Base-by-base conservation (phyloP, 2,888 invertebrate species). In the Andrena haemorrhoa region DNA sequence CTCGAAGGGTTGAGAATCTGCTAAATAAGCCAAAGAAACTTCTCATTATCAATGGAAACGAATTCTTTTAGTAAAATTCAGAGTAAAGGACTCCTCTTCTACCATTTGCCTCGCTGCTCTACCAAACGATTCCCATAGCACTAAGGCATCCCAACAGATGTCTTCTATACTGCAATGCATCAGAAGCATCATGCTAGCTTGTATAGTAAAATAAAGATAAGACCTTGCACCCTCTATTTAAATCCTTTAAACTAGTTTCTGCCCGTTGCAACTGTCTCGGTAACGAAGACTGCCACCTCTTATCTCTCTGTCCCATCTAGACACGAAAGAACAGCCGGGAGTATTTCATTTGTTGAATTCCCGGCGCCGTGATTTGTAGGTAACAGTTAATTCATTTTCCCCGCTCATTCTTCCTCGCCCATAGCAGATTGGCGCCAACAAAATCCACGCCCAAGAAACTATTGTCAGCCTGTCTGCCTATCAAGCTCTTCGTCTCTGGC, bases 321-420 rank as follows among this genome's bases (percentile, higher is more conserved):
- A 47, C 33, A 47, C 23, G 20, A 31, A 75, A 69, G 72, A 72
- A 72, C 33, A 35, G 41, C 33, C 12, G n/a, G 26, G 33, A 47
- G 31, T 49, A 49, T 60, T 71, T 66, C 56, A 49, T 77, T 58
- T 51, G 83, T 80, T 41, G 75, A 74, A 86, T 84, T 83, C 82
- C 80, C 83, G 75, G 84, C 82, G 80, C 79, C 79, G 86, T 90
- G 86, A 90, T 89, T 89, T 88, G 87, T 87, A 80, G 82, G 82
- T 85, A 87, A 89, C 82, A 77, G 88, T 86, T 90, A 91, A 91
- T 90, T 89, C 88, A 88, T 90, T 88, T 88, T 88, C 85, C 82
- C 83, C 70, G 81, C 82, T 74, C 79, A 75, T 70, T 85, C 61
- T 26, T 56, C 68, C 73, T 72, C 64, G 68, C 10, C 51, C 73